A percentile compares a stretch with the other conserved stretches of the same genome.
These are phyloP conservation scores for Nephrocerus scutellatus DNA, from an alignment of 2,888 invertebrate genomes.

Conservation along the genomic window DNA sequence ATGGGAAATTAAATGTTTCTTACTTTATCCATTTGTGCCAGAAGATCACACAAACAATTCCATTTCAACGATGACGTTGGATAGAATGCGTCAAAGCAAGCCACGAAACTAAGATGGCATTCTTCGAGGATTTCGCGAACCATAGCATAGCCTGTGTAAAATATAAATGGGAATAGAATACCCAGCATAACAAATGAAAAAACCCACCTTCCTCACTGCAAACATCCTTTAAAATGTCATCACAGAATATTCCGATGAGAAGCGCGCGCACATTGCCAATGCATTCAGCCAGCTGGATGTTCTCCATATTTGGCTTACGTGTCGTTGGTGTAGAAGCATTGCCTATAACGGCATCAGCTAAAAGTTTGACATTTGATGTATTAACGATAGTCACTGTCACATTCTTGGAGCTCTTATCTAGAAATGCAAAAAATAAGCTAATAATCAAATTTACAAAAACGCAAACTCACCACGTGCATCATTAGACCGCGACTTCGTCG, in stretches of 20 bases:
- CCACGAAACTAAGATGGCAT: constrained; percentile 82
- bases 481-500: constrained; percentile 21
- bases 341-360: constrained; percentile 21
- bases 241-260: constrained; percentile 75
- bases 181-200: background rate
- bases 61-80: constrained; percentile 90
- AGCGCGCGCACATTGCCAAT: constrained; percentile 78
- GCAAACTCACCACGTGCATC: background rate
- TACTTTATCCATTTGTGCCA: constrained; percentile 66
- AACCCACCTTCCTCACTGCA: constrained; percentile 39
- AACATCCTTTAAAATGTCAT: constrained; percentile 52
- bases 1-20: constrained; percentile 15
- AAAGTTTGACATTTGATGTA: constrained; percentile 25
- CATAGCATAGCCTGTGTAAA: constrained; percentile 51
- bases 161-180: background rate
- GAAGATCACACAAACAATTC: constrained; percentile 79
- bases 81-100: constrained; percentile 93
- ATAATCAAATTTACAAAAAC: background rate
- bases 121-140: constrained; percentile 74
- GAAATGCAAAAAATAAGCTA: background rate
- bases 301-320: constrained; percentile 51
- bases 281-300: constrained; percentile 73
- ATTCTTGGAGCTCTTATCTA: constrained; percentile 28
- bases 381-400: constrained; percentile 17
- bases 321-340: constrained; percentile 18